Percentiles rank a stretch among this genome's conserved stretches.
Conservation (phyloP, 2,888 invertebrate species). For the Homarus gammarus region DNA sequence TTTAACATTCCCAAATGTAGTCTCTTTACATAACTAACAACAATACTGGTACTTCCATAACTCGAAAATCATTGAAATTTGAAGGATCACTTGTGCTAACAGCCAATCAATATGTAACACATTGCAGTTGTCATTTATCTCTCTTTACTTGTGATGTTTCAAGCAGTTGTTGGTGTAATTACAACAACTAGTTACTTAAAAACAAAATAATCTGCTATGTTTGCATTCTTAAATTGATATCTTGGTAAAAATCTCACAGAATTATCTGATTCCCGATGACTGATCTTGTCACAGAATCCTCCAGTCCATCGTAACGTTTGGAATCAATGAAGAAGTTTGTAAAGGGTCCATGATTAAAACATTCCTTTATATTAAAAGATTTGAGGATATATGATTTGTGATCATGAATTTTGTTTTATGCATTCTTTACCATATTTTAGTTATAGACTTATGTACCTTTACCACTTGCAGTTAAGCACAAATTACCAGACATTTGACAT, state of each 20-base stretch:
- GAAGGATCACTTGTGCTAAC: background rate
- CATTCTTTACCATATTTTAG: background rate
- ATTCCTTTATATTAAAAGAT: constrained; percentile 19
- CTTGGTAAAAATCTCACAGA: too few species aligned
- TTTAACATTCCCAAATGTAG: background rate
- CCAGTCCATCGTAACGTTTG: background rate
- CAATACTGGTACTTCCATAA: too few species aligned
- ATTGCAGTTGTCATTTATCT: too few species aligned
- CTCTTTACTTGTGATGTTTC: too few species aligned
- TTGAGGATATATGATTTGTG: background rate
- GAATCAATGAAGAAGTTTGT: constrained; percentile 11
- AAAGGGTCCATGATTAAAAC: constrained; percentile 27
- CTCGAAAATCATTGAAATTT: too few species aligned
- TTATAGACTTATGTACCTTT: background rate
- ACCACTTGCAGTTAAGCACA: constrained; percentile 23
- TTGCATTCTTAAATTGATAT: too few species aligned
- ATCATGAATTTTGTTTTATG: constrained; percentile 1
- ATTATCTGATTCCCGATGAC: too few species aligned
- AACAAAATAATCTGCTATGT: too few species aligned
- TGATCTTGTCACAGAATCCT: background rate
- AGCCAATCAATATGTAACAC: background rate
- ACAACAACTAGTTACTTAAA: too few species aligned
- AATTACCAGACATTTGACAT: background rate
- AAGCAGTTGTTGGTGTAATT: too few species aligned
- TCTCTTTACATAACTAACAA: too few species aligned